These are phyloP conservation scores for Brachystomella parvula DNA, from an alignment of 1,140 invertebrate genomes.

Conservation along the genomic window DNA sequence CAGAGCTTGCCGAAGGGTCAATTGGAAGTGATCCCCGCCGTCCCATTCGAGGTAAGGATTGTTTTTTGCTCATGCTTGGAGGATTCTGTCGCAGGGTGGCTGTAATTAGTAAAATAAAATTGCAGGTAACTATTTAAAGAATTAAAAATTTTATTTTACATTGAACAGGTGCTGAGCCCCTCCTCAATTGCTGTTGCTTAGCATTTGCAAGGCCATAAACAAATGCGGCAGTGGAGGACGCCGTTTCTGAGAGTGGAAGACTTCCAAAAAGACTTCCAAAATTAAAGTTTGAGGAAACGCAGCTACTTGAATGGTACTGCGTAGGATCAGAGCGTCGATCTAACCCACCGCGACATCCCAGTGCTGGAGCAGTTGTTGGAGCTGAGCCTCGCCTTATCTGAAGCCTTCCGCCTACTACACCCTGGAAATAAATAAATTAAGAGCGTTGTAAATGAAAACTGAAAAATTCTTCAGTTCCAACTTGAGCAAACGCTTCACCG, in stretches of 20 bases:
- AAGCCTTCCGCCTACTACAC: slow-evolving; percentile 28
- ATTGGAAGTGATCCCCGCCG: slow-evolving; percentile 31
- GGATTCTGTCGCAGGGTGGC: slow-evolving; percentile 14
- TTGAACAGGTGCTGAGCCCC: slow-evolving; percentile 34
- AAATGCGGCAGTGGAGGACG: neutral
- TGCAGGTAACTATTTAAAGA: neutral
- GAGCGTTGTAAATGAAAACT: neutral
- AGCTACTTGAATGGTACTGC: slow-evolving; percentile 32
- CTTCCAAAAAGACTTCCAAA: neutral
- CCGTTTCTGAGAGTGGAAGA: neutral
- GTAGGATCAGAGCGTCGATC: slow-evolving; percentile 35
- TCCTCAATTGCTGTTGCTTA: slow-evolving; percentile 12
- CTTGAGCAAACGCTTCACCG: no score
- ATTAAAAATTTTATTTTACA: slow-evolving; percentile 22
- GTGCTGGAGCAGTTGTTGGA: slow-evolving; percentile 23
- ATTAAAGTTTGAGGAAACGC: slow-evolving; percentile 9
- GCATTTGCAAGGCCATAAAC: slow-evolving; percentile 3
- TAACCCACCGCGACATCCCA: slow-evolving; percentile 29
- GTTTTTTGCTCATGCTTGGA: slow-evolving; percentile 15
- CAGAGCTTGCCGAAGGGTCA: slow-evolving; percentile 19
- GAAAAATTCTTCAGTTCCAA: no score
- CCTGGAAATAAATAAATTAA: slow-evolving; percentile 13
- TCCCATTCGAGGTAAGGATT: slow-evolving; percentile 26
- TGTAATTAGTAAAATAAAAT: slow-evolving; percentile 11
- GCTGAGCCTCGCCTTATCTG: slow-evolving; percentile 34